Evolutionary conservation across 2,888 invertebrate genomes (phyloP).

Genomic region (Endotricha flammealis): DNA sequence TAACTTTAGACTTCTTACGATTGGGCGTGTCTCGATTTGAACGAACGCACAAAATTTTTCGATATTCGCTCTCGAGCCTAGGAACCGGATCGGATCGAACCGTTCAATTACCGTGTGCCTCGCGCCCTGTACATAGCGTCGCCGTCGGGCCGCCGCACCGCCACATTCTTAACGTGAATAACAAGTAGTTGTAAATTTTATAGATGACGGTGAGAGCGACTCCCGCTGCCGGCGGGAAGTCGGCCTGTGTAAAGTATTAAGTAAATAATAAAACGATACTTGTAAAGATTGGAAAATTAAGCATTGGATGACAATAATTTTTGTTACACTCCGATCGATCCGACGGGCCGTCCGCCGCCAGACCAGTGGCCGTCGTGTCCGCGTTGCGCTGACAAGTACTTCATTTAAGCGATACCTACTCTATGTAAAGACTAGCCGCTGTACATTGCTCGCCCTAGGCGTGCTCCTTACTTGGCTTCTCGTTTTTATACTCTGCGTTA

Average conservation of each 20-base stretch:
- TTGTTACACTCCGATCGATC: conserved; percentile 48
- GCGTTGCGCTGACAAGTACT: conserved; percentile 50
- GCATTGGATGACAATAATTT: conserved; percentile 78
- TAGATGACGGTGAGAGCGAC: conserved; percentile 42
- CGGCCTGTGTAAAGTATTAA: conserved; percentile 65
- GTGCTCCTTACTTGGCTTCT: conserved; percentile 39
- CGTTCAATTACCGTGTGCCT: no score
- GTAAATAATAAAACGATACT: conserved; percentile 47
- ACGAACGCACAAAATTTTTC: conserved; percentile 46
- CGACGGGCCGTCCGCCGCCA: conserved; percentile 21
- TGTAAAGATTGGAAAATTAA: conserved; percentile 63
- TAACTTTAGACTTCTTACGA: conserved; percentile 30
- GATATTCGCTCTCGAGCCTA: conserved; percentile 3
- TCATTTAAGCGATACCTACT: conserved; percentile 37
- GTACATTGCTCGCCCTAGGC: conserved; percentile 41
- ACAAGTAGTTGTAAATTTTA: conserved; percentile 53
- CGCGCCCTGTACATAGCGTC: neutral
- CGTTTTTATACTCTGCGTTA: conserved; percentile 32
- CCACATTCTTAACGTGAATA: conserved; percentile 12
- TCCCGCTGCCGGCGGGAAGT: conserved; percentile 45
- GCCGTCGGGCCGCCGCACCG: neutral
- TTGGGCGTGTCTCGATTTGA: conserved; percentile 33
- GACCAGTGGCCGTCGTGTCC: conserved; percentile 72
- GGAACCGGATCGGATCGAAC: conserved; percentile 14
- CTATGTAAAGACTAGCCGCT: conserved; percentile 41